Percentiles rank a stretch among this genome's conserved stretches.
phyloP scores from a whole-genome alignment of 2,113 vertebrate species.

The Acanthochromis polyacanthus region DNA sequence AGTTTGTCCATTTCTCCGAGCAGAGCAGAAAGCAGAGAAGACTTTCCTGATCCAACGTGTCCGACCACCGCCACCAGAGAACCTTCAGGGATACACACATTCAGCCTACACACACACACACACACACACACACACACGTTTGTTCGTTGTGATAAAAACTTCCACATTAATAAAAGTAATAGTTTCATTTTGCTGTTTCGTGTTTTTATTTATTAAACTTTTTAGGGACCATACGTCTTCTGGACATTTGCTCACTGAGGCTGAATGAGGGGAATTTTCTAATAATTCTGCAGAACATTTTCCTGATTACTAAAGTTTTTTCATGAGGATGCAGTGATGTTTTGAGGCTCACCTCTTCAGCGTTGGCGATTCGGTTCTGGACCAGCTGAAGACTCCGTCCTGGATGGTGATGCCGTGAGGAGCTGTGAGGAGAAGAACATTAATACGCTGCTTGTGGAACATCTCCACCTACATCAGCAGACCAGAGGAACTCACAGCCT shows the following conservation, averaged over 20 bases:
- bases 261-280: too few species aligned
- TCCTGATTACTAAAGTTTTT: too few species aligned
- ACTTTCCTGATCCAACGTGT: constrained; percentile 96
- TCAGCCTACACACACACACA: constrained; percentile 84
- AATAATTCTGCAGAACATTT: too few species aligned
- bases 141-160: too few species aligned
- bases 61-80: constrained; percentile 94
- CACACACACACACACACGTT: neutral
- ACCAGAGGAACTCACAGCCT: constrained; percentile 58
- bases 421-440: constrained; percentile 69
- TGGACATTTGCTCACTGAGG: too few species aligned
- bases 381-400: constrained; percentile 93
- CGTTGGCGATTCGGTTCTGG: constrained; percentile 85
- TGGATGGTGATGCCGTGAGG: constrained; percentile 85
- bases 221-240: too few species aligned
- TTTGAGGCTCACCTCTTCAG: constrained; percentile 83
- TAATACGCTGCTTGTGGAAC: neutral
- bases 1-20: constrained; percentile 95
- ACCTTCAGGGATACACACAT: constrained; percentile 89
- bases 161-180: too few species aligned
- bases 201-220: too few species aligned
- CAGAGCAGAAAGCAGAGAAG: constrained; percentile 93
- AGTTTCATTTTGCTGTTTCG: too few species aligned
- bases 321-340: neutral
- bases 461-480: neutral